Base-by-base conservation (phyloP, 2,888 invertebrate species). In the Lottia gigantea region DNA sequence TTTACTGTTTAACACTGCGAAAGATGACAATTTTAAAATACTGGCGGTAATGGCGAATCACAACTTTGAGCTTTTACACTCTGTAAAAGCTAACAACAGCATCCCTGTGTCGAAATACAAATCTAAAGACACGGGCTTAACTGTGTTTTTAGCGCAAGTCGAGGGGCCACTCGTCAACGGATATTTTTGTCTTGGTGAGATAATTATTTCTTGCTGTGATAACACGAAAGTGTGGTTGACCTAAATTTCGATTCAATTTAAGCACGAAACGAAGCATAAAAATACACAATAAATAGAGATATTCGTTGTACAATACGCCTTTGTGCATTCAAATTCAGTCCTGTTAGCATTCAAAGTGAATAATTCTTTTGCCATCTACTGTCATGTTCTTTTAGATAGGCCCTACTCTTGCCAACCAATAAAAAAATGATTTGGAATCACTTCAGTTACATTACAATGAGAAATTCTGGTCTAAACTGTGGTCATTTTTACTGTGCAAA, bases 131-230 rank as follows among this genome's bases (percentile, higher is more conserved):
- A 95, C 95, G 49, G 95, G 95, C 16, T 88, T 96, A 62, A 93
- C 93, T 7, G 92, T 96, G 62, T 93, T 94, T 70, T 92, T 96
- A 76, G 95, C 94, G 12, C 93, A 95, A 87, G 94, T 96, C 7
- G 95, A 95, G 80, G 95, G 96, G 0, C 96, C 96, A n/a, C 90
- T 95, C 47, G 95, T 96, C 4, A 93, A 94, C 86, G 95, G 96
- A 69, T 95, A 93, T 87, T 94, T 96, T 87, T 93, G 93, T 83
- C 90, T 96, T 67, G 95, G 96, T 96, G 91, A 89, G 90, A 85
- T 63, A 49, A n/a, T 31, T 19, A 19, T n/a, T 46, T 0, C 31
- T 12, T 19, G 62, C n/a, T 7, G 19, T 11, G 2, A 26, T 15
- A 62, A 31, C 46, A 23, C 14, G 46, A 64, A 12, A 68, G 25